Conservation (phyloP, 2,797 vertebrate species). For the Danio kyathit region DNA sequence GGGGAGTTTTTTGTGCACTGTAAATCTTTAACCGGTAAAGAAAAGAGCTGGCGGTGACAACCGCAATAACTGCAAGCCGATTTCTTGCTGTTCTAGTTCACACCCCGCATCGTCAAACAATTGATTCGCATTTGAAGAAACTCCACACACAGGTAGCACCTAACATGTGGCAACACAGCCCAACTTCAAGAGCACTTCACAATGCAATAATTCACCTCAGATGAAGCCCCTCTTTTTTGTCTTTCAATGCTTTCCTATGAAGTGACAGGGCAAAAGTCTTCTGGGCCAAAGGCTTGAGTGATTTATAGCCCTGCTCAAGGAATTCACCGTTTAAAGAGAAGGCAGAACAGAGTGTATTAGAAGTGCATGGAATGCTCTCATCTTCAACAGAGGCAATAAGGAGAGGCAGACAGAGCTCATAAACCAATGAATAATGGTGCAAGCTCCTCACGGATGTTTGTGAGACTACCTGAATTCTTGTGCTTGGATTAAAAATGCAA, state of each 20-base stretch:
- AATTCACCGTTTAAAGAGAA: conserved; percentile 32
- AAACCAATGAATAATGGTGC: conserved; percentile 35
- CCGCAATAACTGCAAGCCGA: conserved; percentile 12
- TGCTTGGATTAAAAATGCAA: neutral
- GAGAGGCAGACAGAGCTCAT: conserved; percentile 34
- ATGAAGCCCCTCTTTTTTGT: conserved; percentile 37
- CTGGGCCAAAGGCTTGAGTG: conserved; percentile 20
- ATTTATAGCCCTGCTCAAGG: conserved; percentile 43
- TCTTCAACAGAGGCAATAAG: conserved; percentile 37
- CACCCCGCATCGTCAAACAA: conserved; percentile 25
- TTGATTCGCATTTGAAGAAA: conserved; percentile 34
- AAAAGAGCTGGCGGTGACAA: conserved; percentile 45
- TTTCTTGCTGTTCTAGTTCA: conserved; percentile 47
- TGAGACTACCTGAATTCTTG: conserved; percentile 3
- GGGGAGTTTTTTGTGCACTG: conserved; percentile 27
- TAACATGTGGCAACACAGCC: conserved; percentile 44
- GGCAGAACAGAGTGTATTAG: conserved; percentile 36
- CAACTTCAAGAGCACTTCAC: conserved; percentile 18
- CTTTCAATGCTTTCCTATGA: conserved; percentile 34
- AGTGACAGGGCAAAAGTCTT: conserved; percentile 35
- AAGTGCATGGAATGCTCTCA: conserved; percentile 56
- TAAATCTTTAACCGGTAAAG: conserved; percentile 51
- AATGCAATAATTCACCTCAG: conserved; percentile 48
- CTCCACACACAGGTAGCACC: conserved; percentile 27
- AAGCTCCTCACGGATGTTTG: conserved; percentile 11